Base-by-base conservation (phyloP, 2,888 invertebrate species). In the Polietes domitor region DNA sequence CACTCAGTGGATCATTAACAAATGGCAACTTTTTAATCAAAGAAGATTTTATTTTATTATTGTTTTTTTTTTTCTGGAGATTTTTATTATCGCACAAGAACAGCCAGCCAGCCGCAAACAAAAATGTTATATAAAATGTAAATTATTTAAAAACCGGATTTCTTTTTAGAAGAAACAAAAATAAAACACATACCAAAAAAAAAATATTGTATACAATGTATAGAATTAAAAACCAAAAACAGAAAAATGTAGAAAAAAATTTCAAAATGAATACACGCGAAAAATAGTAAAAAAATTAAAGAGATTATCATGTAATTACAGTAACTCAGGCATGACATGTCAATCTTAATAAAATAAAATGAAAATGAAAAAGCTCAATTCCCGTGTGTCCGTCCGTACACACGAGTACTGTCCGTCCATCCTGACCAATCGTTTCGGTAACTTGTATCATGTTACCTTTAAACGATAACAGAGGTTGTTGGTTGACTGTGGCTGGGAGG, bases 281-380 rank as follows among this genome's bases (percentile, higher is more conserved):
- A 61, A 55, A 61, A 6, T 24, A 61, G 1, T 19, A 26, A 61
- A 32, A 63, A 68, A 43, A 43, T 47, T 74, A 26, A 61, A 70
- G 70, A 80, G 80, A 83, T 83, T 72, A 80, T 83, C 83, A 50
- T 80, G 77, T 80, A 80, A 76, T 84, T 80, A 68, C 80, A 37
- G 58, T 78, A 78, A 84, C 81, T 84, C 81, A 81, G 75, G 81
- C 80, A 78, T 84, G 81, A 78, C 81, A 81, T 83, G 83, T 80
- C 80, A 83, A 78, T 80, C 80, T 75, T 47, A 75, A 80, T 75
- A 50, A 50, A 43, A 72, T 72, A 37, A 61, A 58, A 61, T 4
- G 28, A 72, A 68, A n/a, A n/a, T n/a, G n/a, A n/a, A n/a, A n/a
- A n/a, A n/a, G n/a, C 17, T 55, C 32, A 32, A 19, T 32, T 58